Conservation (phyloP, 2,888 invertebrate species). For the Thymelicus sylvestris region DNA sequence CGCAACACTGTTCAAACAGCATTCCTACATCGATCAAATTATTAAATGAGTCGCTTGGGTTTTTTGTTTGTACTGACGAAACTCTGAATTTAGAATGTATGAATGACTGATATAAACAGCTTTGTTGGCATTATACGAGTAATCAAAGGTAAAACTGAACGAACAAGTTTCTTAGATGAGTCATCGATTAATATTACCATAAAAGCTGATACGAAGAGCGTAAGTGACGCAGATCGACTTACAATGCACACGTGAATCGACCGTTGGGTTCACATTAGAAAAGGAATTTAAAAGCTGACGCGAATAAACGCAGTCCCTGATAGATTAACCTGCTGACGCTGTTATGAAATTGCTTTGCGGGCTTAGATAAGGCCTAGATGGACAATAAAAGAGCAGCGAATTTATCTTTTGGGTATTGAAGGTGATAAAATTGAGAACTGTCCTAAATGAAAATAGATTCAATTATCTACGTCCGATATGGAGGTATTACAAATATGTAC, state of each 20-base stretch:
- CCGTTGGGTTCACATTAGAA: neutral
- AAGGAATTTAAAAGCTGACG: neutral
- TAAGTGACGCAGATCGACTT: neutral
- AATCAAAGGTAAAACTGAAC: slow-evolving; percentile 13
- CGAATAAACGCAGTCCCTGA: neutral
- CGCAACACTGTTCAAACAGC: too few relatives aligned
- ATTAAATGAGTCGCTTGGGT: too few relatives aligned
- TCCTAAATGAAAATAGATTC: neutral
- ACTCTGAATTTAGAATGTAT: neutral
- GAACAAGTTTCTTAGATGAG: slow-evolving; percentile 48
- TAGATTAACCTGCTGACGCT: neutral
- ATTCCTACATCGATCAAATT: too few relatives aligned
- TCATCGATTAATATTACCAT: slow-evolving; percentile 53
- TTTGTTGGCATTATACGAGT: neutral
- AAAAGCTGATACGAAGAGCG: slow-evolving; percentile 39
- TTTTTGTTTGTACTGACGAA: neutral
- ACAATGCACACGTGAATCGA: slow-evolving; percentile 1
- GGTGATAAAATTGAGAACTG: neutral
- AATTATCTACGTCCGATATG: neutral
- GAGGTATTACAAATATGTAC: neutral
- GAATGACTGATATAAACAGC: neutral
- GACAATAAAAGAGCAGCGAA: slow-evolving; percentile 7
- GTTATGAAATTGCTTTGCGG: neutral
- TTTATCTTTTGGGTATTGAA: slow-evolving; percentile 11
- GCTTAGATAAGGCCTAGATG: slow-evolving; percentile 4